Evolutionary conservation across 1,140 invertebrate genomes (phyloP), one percentile per base, ranked within the genome.

Genomic region (Kradibia gibbosae): DNA sequence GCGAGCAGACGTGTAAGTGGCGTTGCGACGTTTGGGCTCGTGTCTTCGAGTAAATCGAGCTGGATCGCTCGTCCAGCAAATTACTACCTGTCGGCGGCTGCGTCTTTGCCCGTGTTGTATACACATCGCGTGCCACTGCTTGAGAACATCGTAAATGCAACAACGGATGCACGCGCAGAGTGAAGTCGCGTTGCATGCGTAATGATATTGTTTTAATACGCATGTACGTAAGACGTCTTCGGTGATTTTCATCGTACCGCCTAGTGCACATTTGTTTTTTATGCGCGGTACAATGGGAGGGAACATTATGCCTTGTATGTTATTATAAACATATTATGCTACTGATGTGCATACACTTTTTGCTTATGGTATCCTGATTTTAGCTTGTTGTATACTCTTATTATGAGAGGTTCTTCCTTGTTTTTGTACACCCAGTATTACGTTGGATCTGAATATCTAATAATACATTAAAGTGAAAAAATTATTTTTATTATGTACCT

Each of bases 191-290:
- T n/a, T 45, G 60, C 62, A 36, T 36, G 31, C 22, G 42, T 67
- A 67, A 45, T 78, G 45, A 70, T 70, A 78, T 53, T 70, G 45
- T 70, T 78, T 78, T 78, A 78, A 78, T 78, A 36, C 39, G 60
- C 31, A 70, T 60, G 57, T 48, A 48, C 57, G 48, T 22, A 28
- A 28, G 71, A 75, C 42, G 34, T 74, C 62, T 39, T 67, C 17
- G 17, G n/a, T 67, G 62, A 67, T 67, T 67, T 67, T 39, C 34
- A 39, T 39, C 60, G 28, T 25, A 13, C 31, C 34, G 11, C 10
- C 62, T 36, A 34, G 28, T 20, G 13, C 22, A 34, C 25, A 1
- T 3, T 67, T 13, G 20, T 10, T 67, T 67, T 39, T 65, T 10
- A 13, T 25, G 10, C 10, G 15, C 17, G 2, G 31, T 28, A 39